A percentile compares a stretch with the other conserved stretches of the same genome.
Evolutionary conservation across 2,888 invertebrate genomes (phyloP).

Genomic region (Ophion ventricosus): DNA sequence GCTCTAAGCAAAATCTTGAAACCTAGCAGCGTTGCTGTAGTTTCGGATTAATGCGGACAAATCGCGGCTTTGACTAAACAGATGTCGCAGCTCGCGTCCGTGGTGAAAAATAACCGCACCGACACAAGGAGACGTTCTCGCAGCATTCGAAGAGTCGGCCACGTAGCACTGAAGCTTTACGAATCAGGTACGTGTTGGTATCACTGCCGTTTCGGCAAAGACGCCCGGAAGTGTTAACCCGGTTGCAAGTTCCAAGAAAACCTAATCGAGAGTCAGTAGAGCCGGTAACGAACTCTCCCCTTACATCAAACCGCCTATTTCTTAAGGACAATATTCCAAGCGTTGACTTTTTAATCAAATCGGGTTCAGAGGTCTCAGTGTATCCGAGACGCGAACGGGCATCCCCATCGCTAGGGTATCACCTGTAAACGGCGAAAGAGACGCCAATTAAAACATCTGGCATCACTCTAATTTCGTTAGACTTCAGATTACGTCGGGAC

Average conservation of each 20-base stretch:
- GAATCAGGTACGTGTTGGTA: constrained; percentile 48
- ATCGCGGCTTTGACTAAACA: no score
- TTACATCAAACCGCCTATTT: constrained; percentile 32
- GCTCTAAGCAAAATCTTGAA: background rate
- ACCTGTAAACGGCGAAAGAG: constrained; percentile 74
- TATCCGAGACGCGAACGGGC: constrained; percentile 14
- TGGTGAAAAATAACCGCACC: no score
- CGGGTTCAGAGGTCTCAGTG: constrained; percentile 45
- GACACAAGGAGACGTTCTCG: no score
- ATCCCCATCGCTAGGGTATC: background rate
- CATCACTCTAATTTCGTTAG: constrained; percentile 4
- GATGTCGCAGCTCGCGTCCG: no score
- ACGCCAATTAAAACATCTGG: constrained; percentile 72
- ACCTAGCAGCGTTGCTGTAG: no score
- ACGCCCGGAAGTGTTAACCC: constrained; percentile 39
- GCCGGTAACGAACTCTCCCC: constrained; percentile 66
- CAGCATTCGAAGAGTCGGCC: background rate
- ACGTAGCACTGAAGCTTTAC: background rate
- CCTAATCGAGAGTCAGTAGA: constrained; percentile 67
- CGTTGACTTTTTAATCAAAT: constrained; percentile 29
- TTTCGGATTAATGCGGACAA: no score
- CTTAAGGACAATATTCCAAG: background rate
- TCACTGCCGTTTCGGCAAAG: constrained; percentile 44
- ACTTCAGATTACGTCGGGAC: no score
- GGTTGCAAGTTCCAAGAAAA: constrained; percentile 52